These are phyloP conservation scores for Lacerta viridis DNA, from an alignment of 2,797 vertebrate species.

Conservation along the genomic window DNA sequence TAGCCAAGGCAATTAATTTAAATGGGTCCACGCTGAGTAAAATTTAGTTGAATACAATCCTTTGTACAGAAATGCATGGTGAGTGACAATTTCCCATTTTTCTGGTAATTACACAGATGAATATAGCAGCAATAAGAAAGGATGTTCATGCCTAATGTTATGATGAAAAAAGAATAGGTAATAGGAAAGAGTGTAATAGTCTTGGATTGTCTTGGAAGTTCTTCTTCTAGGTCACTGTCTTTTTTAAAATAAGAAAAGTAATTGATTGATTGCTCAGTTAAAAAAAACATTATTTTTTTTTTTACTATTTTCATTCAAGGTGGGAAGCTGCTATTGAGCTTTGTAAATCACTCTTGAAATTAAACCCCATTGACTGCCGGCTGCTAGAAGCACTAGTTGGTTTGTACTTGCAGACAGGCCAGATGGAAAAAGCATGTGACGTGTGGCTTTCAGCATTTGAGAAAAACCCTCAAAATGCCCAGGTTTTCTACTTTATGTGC, in stretches of 20 bases:
- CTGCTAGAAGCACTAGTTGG: constrained; percentile 86
- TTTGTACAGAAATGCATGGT: neutral
- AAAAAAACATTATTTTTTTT: neutral
- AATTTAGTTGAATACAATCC: no score
- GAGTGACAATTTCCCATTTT: neutral
- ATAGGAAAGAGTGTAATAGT: neutral
- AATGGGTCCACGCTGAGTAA: no score
- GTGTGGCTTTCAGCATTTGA: constrained; percentile 89
- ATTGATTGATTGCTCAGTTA: neutral
- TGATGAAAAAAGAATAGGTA: neutral
- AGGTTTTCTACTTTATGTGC: constrained; percentile 90
- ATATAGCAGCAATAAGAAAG: neutral
- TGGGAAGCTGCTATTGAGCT: constrained; percentile 84
- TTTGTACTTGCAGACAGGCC: constrained; percentile 82
- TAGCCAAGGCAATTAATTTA: no score
- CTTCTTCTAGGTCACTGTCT: neutral
- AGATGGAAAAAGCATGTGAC: constrained; percentile 79
- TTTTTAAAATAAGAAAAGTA: neutral
- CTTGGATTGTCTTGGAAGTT: neutral
- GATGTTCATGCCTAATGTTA: no score
- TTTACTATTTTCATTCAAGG: constrained; percentile 77
- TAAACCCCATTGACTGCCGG: constrained; percentile 84
- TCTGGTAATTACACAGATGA: neutral
- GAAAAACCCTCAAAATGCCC: constrained; percentile 86
- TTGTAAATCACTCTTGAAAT: constrained; percentile 84